Evolutionary conservation across 2,113 vertebrate genomes (phyloP).

Genomic region (Vulpes ferrilata): DNA sequence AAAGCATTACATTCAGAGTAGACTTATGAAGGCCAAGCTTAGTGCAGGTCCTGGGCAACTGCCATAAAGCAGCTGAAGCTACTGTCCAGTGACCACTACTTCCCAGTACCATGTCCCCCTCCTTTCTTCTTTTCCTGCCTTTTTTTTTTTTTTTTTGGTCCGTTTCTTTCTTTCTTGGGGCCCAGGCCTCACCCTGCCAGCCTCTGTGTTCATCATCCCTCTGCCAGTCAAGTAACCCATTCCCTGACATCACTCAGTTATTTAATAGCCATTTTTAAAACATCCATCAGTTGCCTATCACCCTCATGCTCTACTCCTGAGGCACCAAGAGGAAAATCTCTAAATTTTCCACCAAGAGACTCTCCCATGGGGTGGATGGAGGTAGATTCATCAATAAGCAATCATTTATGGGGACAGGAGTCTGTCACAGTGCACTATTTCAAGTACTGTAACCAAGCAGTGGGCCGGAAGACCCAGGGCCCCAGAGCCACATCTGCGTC

Average conservation of each 20-base stretch:
- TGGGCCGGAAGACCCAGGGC: neutral
- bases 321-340: neutral
- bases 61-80: neutral
- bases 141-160: neutral
- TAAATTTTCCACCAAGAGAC: neutral
- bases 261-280: neutral
- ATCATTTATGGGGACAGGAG: neutral
- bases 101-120: neutral
- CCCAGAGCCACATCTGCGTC: neutral
- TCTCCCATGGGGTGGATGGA: neutral
- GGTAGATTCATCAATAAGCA: neutral
- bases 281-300: fast-evolving
- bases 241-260: neutral
- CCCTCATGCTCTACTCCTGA: neutral
- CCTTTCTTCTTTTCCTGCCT: neutral
- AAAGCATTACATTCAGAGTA: neutral
- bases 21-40: neutral
- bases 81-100: neutral
- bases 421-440: neutral
- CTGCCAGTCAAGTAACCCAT: neutral
- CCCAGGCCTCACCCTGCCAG: neutral
- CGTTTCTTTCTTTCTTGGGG: neutral
- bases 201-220: neutral
- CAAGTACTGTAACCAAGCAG: neutral
- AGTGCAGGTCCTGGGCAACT: neutral